Conservation (phyloP, 2,888 invertebrate species). For the Seira ritae region DNA sequence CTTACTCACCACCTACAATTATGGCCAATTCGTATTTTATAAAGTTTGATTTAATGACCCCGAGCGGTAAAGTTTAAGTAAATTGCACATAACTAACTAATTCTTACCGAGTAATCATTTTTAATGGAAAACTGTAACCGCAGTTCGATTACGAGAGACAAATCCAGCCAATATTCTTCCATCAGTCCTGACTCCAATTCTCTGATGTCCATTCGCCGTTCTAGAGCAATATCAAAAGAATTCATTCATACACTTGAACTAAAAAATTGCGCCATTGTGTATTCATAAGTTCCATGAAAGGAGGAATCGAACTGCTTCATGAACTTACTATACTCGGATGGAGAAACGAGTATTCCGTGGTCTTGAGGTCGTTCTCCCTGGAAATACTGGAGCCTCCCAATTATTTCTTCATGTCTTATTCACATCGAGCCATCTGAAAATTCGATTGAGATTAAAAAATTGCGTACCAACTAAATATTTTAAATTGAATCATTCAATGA, state of each 20-base stretch:
- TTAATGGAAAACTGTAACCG: slow-evolving; percentile 49
- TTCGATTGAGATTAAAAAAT: not conserved
- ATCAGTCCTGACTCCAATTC: no score
- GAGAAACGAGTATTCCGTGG: slow-evolving; percentile 60
- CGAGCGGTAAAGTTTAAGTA: no score
- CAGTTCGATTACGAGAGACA: slow-evolving; percentile 17
- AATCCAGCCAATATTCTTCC: slow-evolving; percentile 27
- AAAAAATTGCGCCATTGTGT: no score
- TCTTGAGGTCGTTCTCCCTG: slow-evolving; percentile 33
- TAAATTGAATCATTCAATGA: slow-evolving; percentile 12
- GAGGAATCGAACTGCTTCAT: no score
- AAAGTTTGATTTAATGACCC: not conserved
- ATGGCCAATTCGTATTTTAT: not conserved
- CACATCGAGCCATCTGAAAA: slow-evolving; percentile 46
- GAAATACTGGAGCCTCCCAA: slow-evolving; percentile 47
- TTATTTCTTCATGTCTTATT: slow-evolving; percentile 21
- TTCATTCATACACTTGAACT: no score
- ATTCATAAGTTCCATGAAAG: no score
- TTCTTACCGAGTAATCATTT: slow-evolving; percentile 29
- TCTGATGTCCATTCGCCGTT: no score
- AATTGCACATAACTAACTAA: no score
- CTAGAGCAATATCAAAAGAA: no score
- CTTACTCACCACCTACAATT: slow-evolving; percentile 25
- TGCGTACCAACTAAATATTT: not conserved
- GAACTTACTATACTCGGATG: slow-evolving; percentile 52